Evolutionary conservation across 2,888 invertebrate genomes (phyloP).

Genomic region (Epinotia ramella): DNA sequence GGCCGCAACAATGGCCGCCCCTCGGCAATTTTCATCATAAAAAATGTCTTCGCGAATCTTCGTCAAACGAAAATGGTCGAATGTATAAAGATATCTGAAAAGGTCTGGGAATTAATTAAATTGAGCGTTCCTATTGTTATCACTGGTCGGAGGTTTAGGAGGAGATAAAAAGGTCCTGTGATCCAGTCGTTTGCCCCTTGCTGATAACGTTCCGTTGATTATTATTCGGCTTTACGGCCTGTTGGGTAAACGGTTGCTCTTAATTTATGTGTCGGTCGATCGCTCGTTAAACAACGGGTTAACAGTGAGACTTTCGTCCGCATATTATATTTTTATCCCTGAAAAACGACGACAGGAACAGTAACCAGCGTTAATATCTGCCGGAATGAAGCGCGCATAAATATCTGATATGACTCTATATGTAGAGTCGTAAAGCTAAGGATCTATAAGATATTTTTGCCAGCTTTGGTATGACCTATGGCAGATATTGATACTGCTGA

Average conservation of each 20-base stretch:
- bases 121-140: conserved; percentile 40
- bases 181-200: conserved; percentile 34
- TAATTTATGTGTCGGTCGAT: conserved; percentile 20
- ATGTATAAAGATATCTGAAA: conserved; percentile 43
- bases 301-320: background rate
- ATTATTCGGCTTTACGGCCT: conserved; percentile 26
- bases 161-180: conserved; percentile 35
- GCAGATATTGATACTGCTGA: no score
- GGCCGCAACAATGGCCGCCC: conserved; percentile 46
- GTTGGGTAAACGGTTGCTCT: conserved; percentile 17
- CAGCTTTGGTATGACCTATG: no score
- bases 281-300: conserved; percentile 5
- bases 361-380: no score
- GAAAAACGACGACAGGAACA: no score
- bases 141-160: conserved; percentile 28
- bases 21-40: conserved; percentile 50
- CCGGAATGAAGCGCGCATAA: no score
- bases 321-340: no score
- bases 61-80: conserved; percentile 41
- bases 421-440: no score
- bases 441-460: no score
- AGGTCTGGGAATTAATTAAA: conserved; percentile 44
- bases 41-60: conserved; percentile 48
- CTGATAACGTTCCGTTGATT: conserved; percentile 39
- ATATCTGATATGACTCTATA: no score